phyloP scores from a whole-genome alignment of 2,888 invertebrate species.

The Cephus rjabovi region DNA sequence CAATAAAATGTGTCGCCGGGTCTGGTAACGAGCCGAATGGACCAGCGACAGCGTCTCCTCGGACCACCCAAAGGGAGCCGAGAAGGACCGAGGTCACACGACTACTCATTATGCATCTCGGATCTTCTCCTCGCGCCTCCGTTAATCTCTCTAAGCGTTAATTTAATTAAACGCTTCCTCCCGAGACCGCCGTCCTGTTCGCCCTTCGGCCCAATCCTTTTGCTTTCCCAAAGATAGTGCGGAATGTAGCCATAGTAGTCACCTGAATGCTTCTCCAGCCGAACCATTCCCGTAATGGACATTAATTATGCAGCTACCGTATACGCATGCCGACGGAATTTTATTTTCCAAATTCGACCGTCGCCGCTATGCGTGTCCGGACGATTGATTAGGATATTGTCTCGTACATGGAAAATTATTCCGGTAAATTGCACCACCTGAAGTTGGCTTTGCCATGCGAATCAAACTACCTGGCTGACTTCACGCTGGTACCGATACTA shows the following conservation, averaged over 20 bases:
- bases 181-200: slow-evolving; percentile 17
- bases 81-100: slow-evolving; percentile 44
- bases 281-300: neutral
- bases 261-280: neutral
- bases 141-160: slow-evolving; percentile 66
- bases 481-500: neutral
- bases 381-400: neutral
- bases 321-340: neutral
- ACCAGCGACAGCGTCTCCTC: slow-evolving; percentile 43
- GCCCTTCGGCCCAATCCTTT: slow-evolving; percentile 7
- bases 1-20: slow-evolving; percentile 63
- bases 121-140: slow-evolving; percentile 64
- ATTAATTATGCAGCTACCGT: neutral
- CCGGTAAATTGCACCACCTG: neutral
- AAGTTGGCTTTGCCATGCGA: neutral
- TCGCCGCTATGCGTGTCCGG: neutral
- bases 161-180: slow-evolving; percentile 64
- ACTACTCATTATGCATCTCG: slow-evolving; percentile 65
- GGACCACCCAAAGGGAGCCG: slow-evolving; percentile 64
- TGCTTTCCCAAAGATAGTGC: slow-evolving; percentile 5
- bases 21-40: slow-evolving; percentile 58
- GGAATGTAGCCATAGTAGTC: neutral
- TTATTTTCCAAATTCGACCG: neutral
- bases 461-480: neutral
- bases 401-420: neutral